These are phyloP conservation scores for Steinernema hermaphroditum DNA, from an alignment of 2,888 invertebrate genomes.

Conservation along the genomic window DNA sequence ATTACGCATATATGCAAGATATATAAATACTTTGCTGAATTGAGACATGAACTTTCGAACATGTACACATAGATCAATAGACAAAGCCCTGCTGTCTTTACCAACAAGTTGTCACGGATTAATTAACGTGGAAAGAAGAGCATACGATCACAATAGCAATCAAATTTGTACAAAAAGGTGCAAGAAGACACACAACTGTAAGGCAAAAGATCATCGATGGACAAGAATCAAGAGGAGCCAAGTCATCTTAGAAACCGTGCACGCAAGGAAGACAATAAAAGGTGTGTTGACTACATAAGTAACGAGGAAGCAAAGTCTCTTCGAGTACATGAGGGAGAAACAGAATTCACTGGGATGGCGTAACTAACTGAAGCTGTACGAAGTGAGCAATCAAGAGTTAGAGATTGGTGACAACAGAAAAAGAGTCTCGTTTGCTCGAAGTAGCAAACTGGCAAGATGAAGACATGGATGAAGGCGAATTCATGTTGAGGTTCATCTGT, in stretches of 20 bases:
- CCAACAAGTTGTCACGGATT: too few species aligned
- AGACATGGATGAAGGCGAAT: neutral
- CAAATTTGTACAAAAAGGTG: slow-evolving; percentile 3
- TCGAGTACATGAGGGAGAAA: neutral
- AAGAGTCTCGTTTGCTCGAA: slow-evolving; percentile 7
- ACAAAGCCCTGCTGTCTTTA: too few species aligned
- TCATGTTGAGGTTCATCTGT: neutral
- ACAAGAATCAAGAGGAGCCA: neutral
- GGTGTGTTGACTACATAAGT: neutral
- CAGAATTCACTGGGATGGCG: too few species aligned
- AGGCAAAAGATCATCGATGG: neutral
- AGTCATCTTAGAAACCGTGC: neutral
- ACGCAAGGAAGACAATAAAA: neutral
- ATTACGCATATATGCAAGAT: too few species aligned
- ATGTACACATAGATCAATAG: too few species aligned
- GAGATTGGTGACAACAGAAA: neutral
- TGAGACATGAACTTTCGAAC: too few species aligned
- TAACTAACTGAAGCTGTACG: neutral
- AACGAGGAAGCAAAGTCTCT: neutral
- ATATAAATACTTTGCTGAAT: too few species aligned
- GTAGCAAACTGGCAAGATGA: slow-evolving; percentile 9
- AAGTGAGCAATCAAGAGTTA: slow-evolving; percentile 10
- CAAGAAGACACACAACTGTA: neutral
- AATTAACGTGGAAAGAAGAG: too few species aligned
- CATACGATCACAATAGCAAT: neutral